These are phyloP conservation scores for Labeo calbasu DNA, from an alignment of 2,797 vertebrate genomes.

Conservation along the genomic window DNA sequence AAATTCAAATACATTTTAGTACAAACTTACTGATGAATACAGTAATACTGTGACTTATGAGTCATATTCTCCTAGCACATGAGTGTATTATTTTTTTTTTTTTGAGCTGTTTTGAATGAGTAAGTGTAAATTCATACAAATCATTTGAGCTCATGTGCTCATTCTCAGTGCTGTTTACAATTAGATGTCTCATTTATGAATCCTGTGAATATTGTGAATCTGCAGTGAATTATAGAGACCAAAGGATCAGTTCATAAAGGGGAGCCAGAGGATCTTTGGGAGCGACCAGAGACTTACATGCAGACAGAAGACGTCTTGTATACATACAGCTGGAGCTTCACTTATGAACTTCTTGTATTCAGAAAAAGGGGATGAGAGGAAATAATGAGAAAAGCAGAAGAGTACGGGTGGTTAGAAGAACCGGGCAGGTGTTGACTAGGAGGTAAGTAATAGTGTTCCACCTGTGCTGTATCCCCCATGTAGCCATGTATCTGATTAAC, in stretches of 20 bases:
- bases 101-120: not conserved
- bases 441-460: slow-evolving; percentile 53
- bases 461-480: slow-evolving; percentile 46
- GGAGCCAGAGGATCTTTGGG: slow-evolving; percentile 37
- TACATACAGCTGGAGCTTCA: slow-evolving; percentile 52
- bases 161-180: slow-evolving; percentile 24
- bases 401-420: slow-evolving; percentile 24
- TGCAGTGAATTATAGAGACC: slow-evolving; percentile 40
- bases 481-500: slow-evolving; percentile 54
- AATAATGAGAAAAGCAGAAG: slow-evolving; percentile 47
- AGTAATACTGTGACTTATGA: not conserved
- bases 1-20: not conserved
- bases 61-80: not conserved
- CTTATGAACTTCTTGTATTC: slow-evolving; percentile 24
- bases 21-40: not conserved
- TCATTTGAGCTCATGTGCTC: not conserved
- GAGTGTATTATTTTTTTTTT: too few species aligned
- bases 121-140: slow-evolving; percentile 25
- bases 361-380: slow-evolving; percentile 20
- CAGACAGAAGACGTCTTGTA: slow-evolving; percentile 53
- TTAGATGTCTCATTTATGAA: slow-evolving; percentile 19
- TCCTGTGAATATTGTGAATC: slow-evolving; percentile 12
- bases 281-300: slow-evolving; percentile 45
- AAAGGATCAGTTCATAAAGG: slow-evolving; percentile 27
- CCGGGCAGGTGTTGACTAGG: slow-evolving; percentile 53